Conservation (phyloP, 37 sponge, comb jelly and placozoan species). For the Diacarnus erythraeanus region DNA sequence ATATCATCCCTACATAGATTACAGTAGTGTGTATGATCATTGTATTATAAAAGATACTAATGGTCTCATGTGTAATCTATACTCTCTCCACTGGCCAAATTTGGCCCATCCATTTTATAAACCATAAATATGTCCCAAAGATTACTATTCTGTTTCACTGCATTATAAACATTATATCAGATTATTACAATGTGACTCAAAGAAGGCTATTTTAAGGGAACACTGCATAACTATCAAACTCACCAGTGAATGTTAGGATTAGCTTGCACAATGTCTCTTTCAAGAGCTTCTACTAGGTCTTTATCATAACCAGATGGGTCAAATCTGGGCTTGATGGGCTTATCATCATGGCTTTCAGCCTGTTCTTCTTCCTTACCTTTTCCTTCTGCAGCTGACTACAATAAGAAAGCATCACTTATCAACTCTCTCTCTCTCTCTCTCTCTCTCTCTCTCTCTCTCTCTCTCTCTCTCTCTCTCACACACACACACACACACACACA, state of each 20-base stretch:
- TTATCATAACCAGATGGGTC: slow-evolving; percentile 89
- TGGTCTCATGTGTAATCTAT: too few relatives aligned
- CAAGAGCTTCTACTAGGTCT: slow-evolving; percentile 90
- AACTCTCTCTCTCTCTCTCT: neutral
- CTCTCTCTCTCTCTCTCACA: neutral
- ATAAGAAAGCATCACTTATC: neutral
- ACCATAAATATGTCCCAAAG: too few relatives aligned
- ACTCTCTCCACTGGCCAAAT: too few relatives aligned
- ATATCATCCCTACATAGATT: slow-evolving; percentile 92
- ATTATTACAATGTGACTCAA: too few relatives aligned
- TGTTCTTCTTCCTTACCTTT: neutral
- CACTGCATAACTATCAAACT: too few relatives aligned
- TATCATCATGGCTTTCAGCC: slow-evolving; percentile 69
- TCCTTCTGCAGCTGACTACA: neutral
- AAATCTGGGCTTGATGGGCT: slow-evolving; percentile 77
- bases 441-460: slow-evolving; percentile 14
- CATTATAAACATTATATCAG: too few relatives aligned
- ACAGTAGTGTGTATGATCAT: too few relatives aligned
- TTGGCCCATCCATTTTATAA: too few relatives aligned
- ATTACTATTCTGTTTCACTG: too few relatives aligned
- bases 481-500: slow-evolving; percentile 15
- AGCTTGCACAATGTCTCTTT: slow-evolving; percentile 90
- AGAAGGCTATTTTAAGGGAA: too few relatives aligned
- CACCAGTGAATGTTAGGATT: slow-evolving; percentile 93
- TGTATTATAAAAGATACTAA: too few relatives aligned